Percentiles rank a stretch among this genome's conserved stretches.
Evolutionary conservation across 2,797 vertebrate genomes (phyloP).

Genomic region (Aphelocoma californica): DNA sequence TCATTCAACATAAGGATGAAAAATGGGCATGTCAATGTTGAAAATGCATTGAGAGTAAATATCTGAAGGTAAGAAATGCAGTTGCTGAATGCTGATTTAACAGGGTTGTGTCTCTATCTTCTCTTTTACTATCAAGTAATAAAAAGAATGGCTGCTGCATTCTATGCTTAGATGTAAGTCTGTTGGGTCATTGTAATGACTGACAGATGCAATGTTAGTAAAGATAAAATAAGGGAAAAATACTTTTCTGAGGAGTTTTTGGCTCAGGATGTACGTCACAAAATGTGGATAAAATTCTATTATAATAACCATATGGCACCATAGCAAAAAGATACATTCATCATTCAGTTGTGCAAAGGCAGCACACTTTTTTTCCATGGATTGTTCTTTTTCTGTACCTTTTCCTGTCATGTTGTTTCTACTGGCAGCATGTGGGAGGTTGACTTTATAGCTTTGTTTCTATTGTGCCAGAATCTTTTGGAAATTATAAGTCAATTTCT

Average conservation of each 20-base stretch:
- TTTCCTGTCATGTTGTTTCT: not conserved
- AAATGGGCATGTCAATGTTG: not conserved
- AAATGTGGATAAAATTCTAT: not conserved
- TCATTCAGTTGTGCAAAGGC: not conserved
- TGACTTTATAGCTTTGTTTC: not conserved
- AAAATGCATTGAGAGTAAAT: not conserved
- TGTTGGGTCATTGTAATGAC: not conserved
- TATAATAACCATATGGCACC: no score
- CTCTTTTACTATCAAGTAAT: not conserved
- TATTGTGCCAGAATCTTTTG: not conserved
- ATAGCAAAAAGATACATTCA: not conserved
- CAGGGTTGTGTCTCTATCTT: not conserved
- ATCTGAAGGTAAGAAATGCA: not conserved
- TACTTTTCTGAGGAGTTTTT: not conserved
- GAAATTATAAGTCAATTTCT: not conserved
- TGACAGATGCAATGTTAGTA: not conserved
- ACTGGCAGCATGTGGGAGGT: not conserved
- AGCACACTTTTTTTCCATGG: not conserved
- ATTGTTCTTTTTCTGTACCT: not conserved
- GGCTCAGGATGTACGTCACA: not conserved
- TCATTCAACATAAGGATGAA: conserved; percentile 10
- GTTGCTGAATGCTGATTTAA: not conserved
- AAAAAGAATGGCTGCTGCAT: not conserved
- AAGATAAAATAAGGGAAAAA: not conserved
- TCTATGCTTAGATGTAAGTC: not conserved